A percentile compares a stretch with the other conserved stretches of the same genome.
phyloP scores from a whole-genome alignment of 2,888 invertebrate genomes.

The Byasa hedistus region DNA sequence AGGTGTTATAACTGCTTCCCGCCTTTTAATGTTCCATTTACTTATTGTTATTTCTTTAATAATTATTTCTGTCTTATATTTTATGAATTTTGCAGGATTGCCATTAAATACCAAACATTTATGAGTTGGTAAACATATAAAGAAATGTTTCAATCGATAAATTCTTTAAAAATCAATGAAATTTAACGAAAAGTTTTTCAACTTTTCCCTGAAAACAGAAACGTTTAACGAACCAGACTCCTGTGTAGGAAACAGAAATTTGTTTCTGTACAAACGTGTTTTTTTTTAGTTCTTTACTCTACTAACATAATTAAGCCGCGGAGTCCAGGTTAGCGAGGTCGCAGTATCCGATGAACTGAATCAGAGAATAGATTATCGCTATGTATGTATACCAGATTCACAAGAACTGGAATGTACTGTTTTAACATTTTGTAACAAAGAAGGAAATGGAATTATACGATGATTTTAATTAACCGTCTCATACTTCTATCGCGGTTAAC shows the following conservation, averaged over 20 bases:
- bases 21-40: constrained; percentile 13
- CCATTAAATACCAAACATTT: background rate
- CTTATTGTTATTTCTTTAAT: background rate
- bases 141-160: background rate
- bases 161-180: no score
- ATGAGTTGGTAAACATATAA: background rate
- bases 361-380: no score
- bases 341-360: no score
- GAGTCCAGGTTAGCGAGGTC: no score
- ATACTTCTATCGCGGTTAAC: constrained; percentile 6
- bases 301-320: no score
- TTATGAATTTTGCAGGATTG: background rate
- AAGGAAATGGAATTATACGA: background rate
- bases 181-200: no score
- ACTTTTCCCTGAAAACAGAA: no score
- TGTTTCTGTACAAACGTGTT: no score
- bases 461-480: constrained; percentile 1
- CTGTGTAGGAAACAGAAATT: no score
- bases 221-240: no score
- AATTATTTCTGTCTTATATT: background rate
- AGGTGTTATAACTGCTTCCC: constrained; percentile 11
- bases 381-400: no score
- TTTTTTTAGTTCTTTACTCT: no score
- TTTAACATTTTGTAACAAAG: background rate
- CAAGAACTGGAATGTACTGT: background rate